Evolutionary conservation across 2,113 vertebrate species (phyloP).

Genomic region (Anhinga rufa): DNA sequence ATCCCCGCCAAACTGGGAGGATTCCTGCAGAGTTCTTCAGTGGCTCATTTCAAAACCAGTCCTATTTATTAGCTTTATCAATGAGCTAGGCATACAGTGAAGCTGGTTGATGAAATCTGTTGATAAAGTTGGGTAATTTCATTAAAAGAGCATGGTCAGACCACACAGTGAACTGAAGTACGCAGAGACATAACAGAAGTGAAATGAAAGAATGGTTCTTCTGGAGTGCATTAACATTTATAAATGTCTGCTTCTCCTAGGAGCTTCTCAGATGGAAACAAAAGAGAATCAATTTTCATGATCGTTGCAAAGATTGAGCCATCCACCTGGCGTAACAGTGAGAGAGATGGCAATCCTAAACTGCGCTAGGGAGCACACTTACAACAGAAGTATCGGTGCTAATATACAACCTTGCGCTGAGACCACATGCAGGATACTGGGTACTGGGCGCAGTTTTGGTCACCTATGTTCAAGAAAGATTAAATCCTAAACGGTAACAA

Average conservation of each 20-base stretch:
- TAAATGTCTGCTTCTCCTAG: neutral
- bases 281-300: neutral
- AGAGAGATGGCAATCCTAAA: neutral
- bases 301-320: neutral
- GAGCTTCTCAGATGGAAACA: neutral
- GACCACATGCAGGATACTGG: neutral
- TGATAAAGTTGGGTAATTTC: neutral
- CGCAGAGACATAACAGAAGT: neutral
- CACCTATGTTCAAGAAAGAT: neutral
- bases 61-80: neutral
- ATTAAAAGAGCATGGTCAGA: neutral
- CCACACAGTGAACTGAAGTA: neutral
- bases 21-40: neutral
- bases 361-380: neutral
- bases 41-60: neutral
- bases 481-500: neutral
- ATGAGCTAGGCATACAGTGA: neutral
- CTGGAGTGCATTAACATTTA: neutral
- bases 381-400: neutral
- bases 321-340: neutral
- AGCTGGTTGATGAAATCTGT: neutral
- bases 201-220: neutral
- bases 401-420: neutral
- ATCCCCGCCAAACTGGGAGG: neutral
- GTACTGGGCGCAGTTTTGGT: neutral